phyloP scores from a whole-genome alignment of 1,140 invertebrate species.

The Drosophila sechellia region DNA sequence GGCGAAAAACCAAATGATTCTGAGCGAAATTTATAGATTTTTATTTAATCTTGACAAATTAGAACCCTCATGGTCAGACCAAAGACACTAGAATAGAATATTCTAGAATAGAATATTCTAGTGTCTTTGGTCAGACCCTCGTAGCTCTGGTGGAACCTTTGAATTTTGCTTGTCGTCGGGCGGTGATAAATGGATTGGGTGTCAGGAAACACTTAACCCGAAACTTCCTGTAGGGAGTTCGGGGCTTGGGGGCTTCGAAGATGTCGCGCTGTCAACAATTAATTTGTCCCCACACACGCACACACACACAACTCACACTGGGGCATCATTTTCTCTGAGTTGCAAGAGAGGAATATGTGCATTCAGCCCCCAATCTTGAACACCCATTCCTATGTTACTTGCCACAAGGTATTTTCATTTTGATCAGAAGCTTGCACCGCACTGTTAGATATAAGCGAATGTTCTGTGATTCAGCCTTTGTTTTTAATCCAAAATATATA shows the following conservation, averaged over 20 bases:
- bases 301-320: constrained; percentile 24
- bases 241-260: constrained; percentile 23
- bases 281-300: constrained; percentile 52
- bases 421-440: not conserved
- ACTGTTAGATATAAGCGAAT: too few species aligned
- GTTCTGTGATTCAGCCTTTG: too few species aligned
- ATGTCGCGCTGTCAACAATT: constrained; percentile 71
- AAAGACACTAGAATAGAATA: too few species aligned
- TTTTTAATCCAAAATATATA: too few species aligned
- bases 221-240: constrained; percentile 31
- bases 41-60: not conserved
- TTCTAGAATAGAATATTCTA: too few species aligned
- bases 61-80: not conserved
- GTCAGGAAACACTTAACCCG: constrained; percentile 57
- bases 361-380: constrained; percentile 2
- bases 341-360: constrained; percentile 33
- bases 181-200: constrained; percentile 59
- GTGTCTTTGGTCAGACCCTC: not conserved
- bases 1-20: not conserved
- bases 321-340: constrained; percentile 3
- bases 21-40: not conserved
- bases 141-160: constrained; percentile 23
- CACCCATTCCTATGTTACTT: not conserved
- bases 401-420: not conserved
- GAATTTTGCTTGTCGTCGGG: constrained; percentile 45